Conservation (phyloP, 2,888 invertebrate genomes). For the Euphydryas editha region DNA sequence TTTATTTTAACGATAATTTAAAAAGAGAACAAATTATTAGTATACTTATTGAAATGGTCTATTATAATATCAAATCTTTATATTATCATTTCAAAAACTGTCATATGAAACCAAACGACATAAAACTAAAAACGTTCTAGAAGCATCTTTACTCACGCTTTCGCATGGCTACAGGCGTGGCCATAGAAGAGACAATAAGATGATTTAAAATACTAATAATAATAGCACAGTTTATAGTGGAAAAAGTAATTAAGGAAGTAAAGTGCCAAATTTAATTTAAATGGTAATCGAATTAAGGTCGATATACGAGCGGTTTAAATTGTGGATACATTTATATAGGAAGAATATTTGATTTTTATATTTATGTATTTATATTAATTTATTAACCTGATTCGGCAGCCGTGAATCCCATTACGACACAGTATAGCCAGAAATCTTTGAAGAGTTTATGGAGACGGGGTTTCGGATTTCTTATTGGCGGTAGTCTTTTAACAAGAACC, state of each 20-base stretch:
- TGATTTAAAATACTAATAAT: slow-evolving; percentile 67
- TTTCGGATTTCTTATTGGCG: slow-evolving; percentile 95
- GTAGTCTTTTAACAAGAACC: slow-evolving; percentile 91
- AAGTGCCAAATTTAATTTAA: slow-evolving; percentile 46
- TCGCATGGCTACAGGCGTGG: slow-evolving; percentile 81
- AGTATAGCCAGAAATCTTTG: slow-evolving; percentile 99
- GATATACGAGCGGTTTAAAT: slow-evolving; percentile 45
- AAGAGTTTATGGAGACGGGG: slow-evolving; percentile 97
- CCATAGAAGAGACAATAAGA: slow-evolving; percentile 77
- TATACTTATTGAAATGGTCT: too few species aligned
- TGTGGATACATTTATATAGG: slow-evolving; percentile 48
- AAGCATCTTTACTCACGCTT: slow-evolving; percentile 82
- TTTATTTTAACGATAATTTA: too few species aligned
- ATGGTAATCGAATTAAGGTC: slow-evolving; percentile 43
- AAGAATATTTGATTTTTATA: slow-evolving; percentile 27
- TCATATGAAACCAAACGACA: slow-evolving; percentile 60
- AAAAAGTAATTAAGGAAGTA: slow-evolving; percentile 33
- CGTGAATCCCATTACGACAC: slow-evolving; percentile 99
- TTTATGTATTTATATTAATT: slow-evolving; percentile 13
- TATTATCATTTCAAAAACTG: slow-evolving; percentile 48
- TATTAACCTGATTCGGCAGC: slow-evolving; percentile 88
- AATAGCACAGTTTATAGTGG: slow-evolving; percentile 40
- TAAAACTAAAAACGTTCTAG: slow-evolving; percentile 64
- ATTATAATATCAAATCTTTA: slow-evolving; percentile 39
- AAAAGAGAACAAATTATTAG: too few species aligned